Conservation (phyloP, 2,888 invertebrate genomes). For the Leucania comma region DNA sequence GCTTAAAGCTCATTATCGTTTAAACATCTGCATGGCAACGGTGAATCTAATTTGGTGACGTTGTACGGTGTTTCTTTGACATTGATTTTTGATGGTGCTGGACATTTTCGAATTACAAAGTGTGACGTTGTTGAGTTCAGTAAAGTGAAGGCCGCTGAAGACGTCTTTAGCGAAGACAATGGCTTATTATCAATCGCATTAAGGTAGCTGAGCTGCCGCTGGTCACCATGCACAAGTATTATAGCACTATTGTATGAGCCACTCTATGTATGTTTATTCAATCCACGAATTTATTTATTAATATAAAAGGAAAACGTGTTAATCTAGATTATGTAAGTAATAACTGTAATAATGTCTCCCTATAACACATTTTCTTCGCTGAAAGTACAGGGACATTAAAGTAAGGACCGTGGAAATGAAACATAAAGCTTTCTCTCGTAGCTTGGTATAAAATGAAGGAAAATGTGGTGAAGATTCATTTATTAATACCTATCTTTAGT, state of each 20-base stretch:
- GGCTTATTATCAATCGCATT: constrained; percentile 69
- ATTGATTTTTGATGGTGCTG: constrained; percentile 83
- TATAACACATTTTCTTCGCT: constrained; percentile 30
- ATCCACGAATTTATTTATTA: constrained; percentile 6
- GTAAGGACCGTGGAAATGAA: constrained; percentile 47
- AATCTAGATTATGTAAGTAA: constrained; percentile 21
- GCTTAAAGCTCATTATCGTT: constrained; percentile 71
- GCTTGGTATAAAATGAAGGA: constrained; percentile 26
- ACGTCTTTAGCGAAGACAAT: constrained; percentile 71
- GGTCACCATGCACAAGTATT: constrained; percentile 61
- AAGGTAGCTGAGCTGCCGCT: constrained; percentile 62
- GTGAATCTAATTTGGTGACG: constrained; percentile 78
- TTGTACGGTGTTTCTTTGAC: constrained; percentile 84
- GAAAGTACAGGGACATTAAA: constrained; percentile 43
- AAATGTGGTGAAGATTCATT: constrained; percentile 34
- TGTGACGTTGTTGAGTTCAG: constrained; percentile 70
- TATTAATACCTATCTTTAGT: constrained; percentile 28
- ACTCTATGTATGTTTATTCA: constrained; percentile 12
- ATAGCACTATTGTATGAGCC: constrained; percentile 49
- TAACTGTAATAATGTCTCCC: constrained; percentile 23
- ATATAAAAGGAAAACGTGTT: constrained; percentile 17
- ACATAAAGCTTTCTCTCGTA: constrained; percentile 40
- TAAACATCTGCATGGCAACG: constrained; percentile 65
- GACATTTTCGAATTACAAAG: constrained; percentile 78
- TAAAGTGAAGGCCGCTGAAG: constrained; percentile 71